phyloP scores from a whole-genome alignment of 2,797 vertebrate genomes.

The Eidolon dupreanum region DNA sequence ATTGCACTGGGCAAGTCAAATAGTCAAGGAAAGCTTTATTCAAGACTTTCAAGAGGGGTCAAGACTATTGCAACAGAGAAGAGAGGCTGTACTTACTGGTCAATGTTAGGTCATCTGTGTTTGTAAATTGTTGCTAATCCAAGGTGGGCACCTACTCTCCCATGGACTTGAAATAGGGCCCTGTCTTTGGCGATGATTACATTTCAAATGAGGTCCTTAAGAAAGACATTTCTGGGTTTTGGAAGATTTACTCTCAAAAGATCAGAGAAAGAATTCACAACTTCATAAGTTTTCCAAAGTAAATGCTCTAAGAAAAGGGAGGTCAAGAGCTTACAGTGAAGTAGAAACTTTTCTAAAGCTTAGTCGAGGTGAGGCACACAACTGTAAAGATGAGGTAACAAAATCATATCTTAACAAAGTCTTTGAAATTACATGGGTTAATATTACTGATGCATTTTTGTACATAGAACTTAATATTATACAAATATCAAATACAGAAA shows the following conservation, averaged over 20 bases:
- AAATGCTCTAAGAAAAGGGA: not conserved
- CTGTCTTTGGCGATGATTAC: not conserved
- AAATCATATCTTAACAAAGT: not conserved
- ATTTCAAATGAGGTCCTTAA: not conserved
- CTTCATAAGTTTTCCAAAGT: not conserved
- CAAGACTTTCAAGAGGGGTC: not conserved
- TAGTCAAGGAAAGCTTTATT: not conserved
- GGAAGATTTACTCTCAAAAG: not conserved
- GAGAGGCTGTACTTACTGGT: not conserved
- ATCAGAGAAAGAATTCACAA: not conserved
- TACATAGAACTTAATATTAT: not conserved
- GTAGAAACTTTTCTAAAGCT: not conserved
- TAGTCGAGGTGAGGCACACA: not conserved
- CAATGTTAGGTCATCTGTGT: not conserved
- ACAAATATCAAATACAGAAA: not conserved
- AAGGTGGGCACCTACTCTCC: not conserved
- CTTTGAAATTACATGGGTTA: not conserved
- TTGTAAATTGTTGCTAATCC: not conserved
- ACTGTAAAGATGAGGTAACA: not conserved
- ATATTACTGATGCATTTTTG: not conserved
- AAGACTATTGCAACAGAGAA: not conserved
- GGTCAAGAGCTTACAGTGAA: not conserved
- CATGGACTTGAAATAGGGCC: not conserved
- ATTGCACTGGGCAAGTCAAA: not conserved
- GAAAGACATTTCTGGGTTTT: not conserved